Evolutionary conservation across 2,113 vertebrate genomes (phyloP), one percentile per base, ranked within the genome.

Genomic region (Cettia cetti): DNA sequence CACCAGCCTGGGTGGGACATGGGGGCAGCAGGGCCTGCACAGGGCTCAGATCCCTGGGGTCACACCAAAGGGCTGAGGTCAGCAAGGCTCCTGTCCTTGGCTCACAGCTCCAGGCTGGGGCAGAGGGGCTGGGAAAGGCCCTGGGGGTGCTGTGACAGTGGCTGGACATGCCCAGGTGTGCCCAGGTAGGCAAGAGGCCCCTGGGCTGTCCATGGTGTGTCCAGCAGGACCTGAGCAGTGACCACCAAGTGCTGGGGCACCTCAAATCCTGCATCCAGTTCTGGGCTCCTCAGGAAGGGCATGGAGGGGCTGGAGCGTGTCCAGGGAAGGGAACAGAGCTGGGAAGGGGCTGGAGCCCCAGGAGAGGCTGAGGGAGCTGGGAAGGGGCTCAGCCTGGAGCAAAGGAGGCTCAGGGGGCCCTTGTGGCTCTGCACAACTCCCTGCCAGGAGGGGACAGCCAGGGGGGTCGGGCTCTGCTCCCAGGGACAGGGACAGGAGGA

Each of bases 251-350:
- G 42, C 44, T 44, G 60, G 27, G n/a, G 7, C 42, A 89, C 27
- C 44, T 33, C 60, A 37, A n/a, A 44, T 16, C 22, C 86, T 72
- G 31, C 3, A 7, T 23, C 12, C 37, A 44, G 7, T 7, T 35
- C 37, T 88, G 76, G 18, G 37, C 35, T 12, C 42, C 31, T 57
- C 42, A 37, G 3, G 30, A 42, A 54, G 35, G 75, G 15, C 42
- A 2, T 2, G 0, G 49, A 80, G 24, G 65, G 42, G 26, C 42
- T 72, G 65, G 47, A 54, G 13, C 0, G 0, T 19, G 12, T 30
- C 40, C 56, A 64, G 49, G 35, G 49, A 1, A 50, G 37, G 61
- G 63, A 44, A 44, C 0, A 0, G 61, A 59, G 60, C 50, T 85
- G 50, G 30, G 30, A 49, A 53, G n/a, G 39, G 27, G 0, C 20